Conservation (phyloP, 2,113 vertebrate genomes). For the Cololabis saira region DNA sequence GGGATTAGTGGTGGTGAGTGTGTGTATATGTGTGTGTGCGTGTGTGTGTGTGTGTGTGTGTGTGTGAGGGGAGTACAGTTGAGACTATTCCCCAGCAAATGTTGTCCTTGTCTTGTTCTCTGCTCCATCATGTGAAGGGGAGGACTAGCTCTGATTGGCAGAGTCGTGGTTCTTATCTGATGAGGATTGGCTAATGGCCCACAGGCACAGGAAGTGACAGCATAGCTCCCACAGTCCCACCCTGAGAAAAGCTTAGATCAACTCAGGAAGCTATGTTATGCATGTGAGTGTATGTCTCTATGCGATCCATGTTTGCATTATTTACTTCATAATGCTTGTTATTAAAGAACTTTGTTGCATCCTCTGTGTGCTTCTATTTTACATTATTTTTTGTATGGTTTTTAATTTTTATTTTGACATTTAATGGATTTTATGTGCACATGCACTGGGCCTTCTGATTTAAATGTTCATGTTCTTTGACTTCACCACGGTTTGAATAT, state of each 20-base stretch:
- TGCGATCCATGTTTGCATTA: neutral
- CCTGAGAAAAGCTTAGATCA: constrained; percentile 65
- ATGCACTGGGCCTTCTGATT: too few relatives aligned
- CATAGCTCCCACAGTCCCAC: constrained; percentile 77
- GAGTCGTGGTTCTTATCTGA: constrained; percentile 76
- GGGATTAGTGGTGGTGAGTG: constrained; percentile 14
- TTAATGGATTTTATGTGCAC: too few relatives aligned
- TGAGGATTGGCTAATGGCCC: constrained; percentile 78
- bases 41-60: too few relatives aligned
- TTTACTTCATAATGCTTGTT: neutral
- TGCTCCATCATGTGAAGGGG: constrained; percentile 52
- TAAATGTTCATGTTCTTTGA: too few relatives aligned
- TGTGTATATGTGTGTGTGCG: too few relatives aligned
- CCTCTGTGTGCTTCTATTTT: neutral
- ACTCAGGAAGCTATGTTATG: constrained; percentile 4
- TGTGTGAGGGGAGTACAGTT: constrained; percentile 60
- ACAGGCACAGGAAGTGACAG: constrained; percentile 83
- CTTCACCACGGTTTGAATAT: too few relatives aligned
- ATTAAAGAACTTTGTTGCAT: neutral
- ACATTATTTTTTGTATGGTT: neutral
- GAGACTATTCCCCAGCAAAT: constrained; percentile 79
- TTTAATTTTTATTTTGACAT: neutral
- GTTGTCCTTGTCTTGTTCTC: constrained; percentile 70
- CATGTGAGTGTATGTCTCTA: constrained; percentile 12
- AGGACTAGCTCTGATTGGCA: constrained; percentile 70